Evolutionary conservation across 2,797 vertebrate species (phyloP), one percentile per base, ranked within the genome.

Genomic region (Cyprinella venusta): DNA sequence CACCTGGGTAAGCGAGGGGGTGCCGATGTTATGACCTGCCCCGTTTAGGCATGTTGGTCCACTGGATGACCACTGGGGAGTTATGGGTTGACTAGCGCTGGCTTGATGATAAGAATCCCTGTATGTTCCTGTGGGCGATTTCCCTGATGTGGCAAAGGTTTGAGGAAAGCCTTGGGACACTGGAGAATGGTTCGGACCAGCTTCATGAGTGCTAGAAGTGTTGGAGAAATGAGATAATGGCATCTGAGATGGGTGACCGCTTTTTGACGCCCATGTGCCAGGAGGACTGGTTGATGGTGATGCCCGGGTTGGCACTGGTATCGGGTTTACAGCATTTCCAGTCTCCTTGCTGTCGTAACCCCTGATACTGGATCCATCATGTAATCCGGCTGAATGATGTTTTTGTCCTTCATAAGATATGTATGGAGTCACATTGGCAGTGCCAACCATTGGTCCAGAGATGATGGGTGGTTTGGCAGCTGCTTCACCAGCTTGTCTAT

Each of bases 381-480:
- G 42, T 84, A 87, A 91, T 13, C 81, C 21, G 72, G 54, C 74
- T 15, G 92, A 24, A 76, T 90, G 85, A 76, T 88, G 91, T 78
- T 92, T 93, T 65, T 92, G 93, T 40, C 89, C 92, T 75, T 94
- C 94, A 71, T 89, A 82, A 71, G 87, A 87, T 3, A 89, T 67
- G 82, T 87, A 88, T 79, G 86, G 93, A 67, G n/a, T 83, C 6
- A 8, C 69, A 67, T 86, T 92, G 40, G 88, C 83, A 8, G 86
- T 30, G 77, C 85, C 88, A 40, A 91, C 87, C 84, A 87, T 81
- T 0, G 94, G 94, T 67, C 92, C 94, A 40, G 94, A 94, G 16
- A 95, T 90, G 0, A 95, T 92, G 19, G 95, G 95, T 45, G 95
- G 95, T 86, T 96, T 96, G 54, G 94, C 93, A 0, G 94, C 93